Evolutionary conservation across 1,140 invertebrate genomes (phyloP).

Genomic region (Hyles vespertilio): DNA sequence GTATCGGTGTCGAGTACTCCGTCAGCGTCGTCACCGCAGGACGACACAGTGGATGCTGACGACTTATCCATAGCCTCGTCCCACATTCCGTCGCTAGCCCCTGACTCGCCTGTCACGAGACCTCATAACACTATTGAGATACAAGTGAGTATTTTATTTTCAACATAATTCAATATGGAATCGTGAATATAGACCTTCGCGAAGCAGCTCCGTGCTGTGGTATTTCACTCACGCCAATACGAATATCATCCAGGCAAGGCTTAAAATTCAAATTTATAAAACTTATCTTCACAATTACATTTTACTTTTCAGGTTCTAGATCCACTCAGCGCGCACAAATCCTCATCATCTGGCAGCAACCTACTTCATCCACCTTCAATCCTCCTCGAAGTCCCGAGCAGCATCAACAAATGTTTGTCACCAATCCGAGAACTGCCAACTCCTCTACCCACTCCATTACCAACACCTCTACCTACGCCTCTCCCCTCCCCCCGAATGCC

Average conservation of each 20-base stretch:
- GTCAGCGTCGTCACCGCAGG: constrained; percentile 81
- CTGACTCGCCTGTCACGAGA: constrained; percentile 76
- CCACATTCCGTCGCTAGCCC: constrained; percentile 76
- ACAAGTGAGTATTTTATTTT: constrained; percentile 46
- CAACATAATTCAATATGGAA: too few species aligned
- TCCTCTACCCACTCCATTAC: constrained; percentile 81
- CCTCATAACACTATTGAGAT: constrained; percentile 78
- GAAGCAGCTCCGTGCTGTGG: too few species aligned
- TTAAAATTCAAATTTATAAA: too few species aligned
- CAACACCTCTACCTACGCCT: constrained; percentile 82
- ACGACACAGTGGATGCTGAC: constrained; percentile 79
- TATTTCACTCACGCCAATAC: too few species aligned
- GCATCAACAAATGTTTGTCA: constrained; percentile 83
- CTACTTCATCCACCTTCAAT: constrained; percentile 81
- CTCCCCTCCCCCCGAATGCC: constrained; percentile 69
- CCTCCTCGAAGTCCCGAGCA: constrained; percentile 82
- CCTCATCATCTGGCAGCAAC: constrained; percentile 72
- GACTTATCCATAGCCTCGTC: constrained; percentile 79
- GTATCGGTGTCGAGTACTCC: constrained; percentile 79
- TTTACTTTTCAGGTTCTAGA: constrained; percentile 76
- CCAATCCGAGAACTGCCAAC: constrained; percentile 84
- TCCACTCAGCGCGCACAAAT: constrained; percentile 79
- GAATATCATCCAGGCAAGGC: too few species aligned
- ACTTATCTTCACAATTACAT: not conserved
- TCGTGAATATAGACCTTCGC: too few species aligned